Conservation (phyloP, 1,140 invertebrate genomes). For the Pomacea maculata region DNA sequence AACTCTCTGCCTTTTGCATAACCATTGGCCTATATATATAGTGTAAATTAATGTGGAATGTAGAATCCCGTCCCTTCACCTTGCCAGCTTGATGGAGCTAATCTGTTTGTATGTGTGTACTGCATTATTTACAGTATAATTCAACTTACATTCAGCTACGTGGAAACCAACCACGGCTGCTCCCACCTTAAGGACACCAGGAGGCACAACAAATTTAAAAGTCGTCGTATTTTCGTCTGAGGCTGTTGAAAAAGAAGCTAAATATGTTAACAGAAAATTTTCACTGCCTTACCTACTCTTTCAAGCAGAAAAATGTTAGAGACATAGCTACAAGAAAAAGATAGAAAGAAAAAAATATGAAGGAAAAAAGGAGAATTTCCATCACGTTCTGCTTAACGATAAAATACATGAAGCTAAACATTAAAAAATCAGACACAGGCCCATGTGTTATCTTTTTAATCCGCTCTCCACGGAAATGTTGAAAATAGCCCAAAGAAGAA, state of each 20-base stretch:
- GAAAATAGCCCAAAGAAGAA: too few relatives aligned
- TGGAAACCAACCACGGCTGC: background rate
- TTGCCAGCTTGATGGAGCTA: too few relatives aligned
- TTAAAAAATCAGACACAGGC: background rate
- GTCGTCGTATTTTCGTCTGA: background rate
- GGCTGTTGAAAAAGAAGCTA: background rate
- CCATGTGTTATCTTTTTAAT: too few relatives aligned
- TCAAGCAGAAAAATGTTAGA: background rate
- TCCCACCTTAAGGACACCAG: background rate
- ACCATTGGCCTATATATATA: too few relatives aligned
- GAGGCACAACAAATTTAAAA: background rate
- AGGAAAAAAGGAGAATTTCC: background rate
- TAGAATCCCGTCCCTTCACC: too few relatives aligned
- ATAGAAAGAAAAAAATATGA: background rate
- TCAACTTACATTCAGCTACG: background rate
- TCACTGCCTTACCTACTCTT: background rate
- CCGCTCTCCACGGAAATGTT: too few relatives aligned
- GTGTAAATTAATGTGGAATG: too few relatives aligned
- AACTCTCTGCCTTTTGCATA: too few relatives aligned
- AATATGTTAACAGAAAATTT: background rate
- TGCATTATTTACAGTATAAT: background rate
- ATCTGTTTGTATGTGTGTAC: too few relatives aligned
- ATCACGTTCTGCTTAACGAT: background rate
- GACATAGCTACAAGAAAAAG: too few relatives aligned
- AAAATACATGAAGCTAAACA: background rate